Evolutionary conservation across 2,797 vertebrate genomes (phyloP).

Genomic region (Characodon lateralis): DNA sequence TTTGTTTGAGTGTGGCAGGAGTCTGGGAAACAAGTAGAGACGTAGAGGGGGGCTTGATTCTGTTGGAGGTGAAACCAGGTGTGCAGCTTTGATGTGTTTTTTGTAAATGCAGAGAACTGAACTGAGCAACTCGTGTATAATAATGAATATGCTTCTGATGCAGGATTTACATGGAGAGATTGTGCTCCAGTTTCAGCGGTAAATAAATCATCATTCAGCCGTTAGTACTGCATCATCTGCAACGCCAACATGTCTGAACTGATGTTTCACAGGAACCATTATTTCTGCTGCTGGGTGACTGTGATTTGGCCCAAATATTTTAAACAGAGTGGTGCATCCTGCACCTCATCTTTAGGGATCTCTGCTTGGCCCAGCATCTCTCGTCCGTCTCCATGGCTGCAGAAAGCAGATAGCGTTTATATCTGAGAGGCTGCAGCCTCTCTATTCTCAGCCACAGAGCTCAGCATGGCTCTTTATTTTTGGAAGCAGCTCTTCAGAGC

Average conservation of each 20-base stretch:
- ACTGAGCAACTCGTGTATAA: not conserved
- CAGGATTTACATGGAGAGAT: too few species aligned
- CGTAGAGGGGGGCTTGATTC: not conserved
- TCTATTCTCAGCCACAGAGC: slow-evolving; percentile 13
- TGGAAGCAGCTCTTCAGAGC: slow-evolving; percentile 51
- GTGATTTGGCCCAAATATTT: not conserved
- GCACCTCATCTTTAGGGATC: not conserved
- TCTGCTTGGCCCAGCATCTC: not conserved
- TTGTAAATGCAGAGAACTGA: not conserved
- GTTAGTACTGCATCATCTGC: not conserved
- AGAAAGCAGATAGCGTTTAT: slow-evolving; percentile 14
- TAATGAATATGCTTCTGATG: not conserved
- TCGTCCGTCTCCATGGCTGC: slow-evolving; percentile 47
- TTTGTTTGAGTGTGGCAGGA: not conserved
- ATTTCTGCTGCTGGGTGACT: not conserved
- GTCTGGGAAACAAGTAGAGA: not conserved
- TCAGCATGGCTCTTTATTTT: slow-evolving; percentile 57
- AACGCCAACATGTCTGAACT: too few species aligned
- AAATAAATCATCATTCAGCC: not conserved
- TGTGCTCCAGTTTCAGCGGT: not conserved
- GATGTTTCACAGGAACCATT: too few species aligned
- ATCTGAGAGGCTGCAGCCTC: slow-evolving; percentile 33
- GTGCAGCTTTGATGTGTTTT: not conserved
- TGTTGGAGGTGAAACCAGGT: not conserved
- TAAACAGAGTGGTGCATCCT: not conserved